Base-by-base conservation (phyloP, 2,113 vertebrate species). In the Indicator maculatus region DNA sequence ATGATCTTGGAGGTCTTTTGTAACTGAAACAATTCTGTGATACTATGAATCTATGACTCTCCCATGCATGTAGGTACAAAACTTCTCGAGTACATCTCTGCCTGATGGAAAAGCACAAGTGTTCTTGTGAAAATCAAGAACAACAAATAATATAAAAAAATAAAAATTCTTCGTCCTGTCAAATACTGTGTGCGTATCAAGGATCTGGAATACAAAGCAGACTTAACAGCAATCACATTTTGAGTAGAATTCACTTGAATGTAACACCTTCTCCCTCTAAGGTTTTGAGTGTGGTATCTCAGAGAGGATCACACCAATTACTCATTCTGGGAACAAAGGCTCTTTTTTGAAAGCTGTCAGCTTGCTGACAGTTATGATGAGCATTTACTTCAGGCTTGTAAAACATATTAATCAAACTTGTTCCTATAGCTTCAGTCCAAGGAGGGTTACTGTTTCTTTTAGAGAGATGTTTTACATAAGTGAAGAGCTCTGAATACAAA, bases 341-440 rank as follows among this genome's bases (percentile, higher is more conserved):
- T 94, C 70, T 77, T 95, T 96, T 96, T 94, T 95, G 91, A 97
- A 96, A 97, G 74, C 97, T 98, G 97, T 97, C 97, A 98, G 71
- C 85, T 94, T 94, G 74, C 96, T 98, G 97, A 97, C 97, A 98
- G 96, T 96, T 97, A 96, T 88, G 96, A 98, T 97, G 97, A 98
- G 83, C 96, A 95, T 98, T 98, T 97, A 97, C 95, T 97, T 97
- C 90, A 97, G 92, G 71, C 96, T 97, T 97, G 95, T 97, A 97
- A 97, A 98, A 98, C 96, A 96, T 96, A 97, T 98, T 97, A 97
- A 97, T 98, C 93, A 96, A 97, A 96, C 89, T 96, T 96, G 85
- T 96, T 97, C 96, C 95, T 92, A 93, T 96, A 94, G 33, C 76
- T 89, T 90, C 90, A 94, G 97, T 96, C 97, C 90, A 97, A 97